Evolutionary conservation across 2,113 vertebrate species (phyloP).

Genomic region (Sander lucioperca): DNA sequence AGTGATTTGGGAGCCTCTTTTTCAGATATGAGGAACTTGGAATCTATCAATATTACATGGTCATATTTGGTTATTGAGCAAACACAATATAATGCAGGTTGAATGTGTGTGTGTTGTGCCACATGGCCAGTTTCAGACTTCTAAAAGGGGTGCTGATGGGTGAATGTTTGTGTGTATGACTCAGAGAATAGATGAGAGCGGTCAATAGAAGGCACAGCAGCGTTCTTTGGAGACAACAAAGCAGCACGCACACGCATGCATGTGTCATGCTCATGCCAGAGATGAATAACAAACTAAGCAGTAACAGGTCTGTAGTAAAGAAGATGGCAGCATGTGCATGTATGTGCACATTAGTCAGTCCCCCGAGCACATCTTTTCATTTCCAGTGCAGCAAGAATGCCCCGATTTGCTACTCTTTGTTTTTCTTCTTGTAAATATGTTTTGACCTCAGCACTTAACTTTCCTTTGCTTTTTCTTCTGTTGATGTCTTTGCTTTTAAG

Average conservation of each 20-base stretch:
- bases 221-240: conserved; percentile 52
- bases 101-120: conserved; percentile 23
- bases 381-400: conserved; percentile 30
- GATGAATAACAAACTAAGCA: conserved; percentile 35
- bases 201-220: conserved; percentile 54
- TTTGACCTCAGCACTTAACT: conserved; percentile 25
- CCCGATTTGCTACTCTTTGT: conserved; percentile 7
- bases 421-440: neutral
- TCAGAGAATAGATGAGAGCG: conserved; percentile 24
- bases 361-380: conserved; percentile 42
- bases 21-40: neutral
- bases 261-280: conserved; percentile 38
- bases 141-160: conserved; percentile 56
- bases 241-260: conserved; percentile 11
- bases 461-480: conserved; percentile 21
- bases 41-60: neutral
- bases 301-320: conserved; percentile 15
- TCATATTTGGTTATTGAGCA: conserved; percentile 39
- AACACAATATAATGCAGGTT: conserved; percentile 43
- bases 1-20: neutral
- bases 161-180: conserved; percentile 41
- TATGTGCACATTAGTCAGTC: neutral
- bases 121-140: conserved; percentile 30
- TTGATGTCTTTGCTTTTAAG: conserved; percentile 31
- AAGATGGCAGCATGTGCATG: conserved; percentile 1